phyloP scores from a whole-genome alignment of 2,113 vertebrate species.

The Emydura subglobosa region DNA sequence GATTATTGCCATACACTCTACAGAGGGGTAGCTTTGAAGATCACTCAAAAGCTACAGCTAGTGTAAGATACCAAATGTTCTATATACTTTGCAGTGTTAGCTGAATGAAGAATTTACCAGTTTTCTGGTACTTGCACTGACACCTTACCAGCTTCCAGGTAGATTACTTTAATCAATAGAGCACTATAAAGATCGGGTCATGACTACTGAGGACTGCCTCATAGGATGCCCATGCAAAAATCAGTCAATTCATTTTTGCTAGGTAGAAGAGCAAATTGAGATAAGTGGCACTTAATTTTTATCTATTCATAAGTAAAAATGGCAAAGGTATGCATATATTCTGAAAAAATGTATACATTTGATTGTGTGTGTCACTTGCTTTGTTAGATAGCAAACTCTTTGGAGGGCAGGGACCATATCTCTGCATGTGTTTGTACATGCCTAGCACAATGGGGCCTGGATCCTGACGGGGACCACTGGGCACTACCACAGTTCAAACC shows the following conservation, averaged over 20 bases:
- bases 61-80: not conserved
- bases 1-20: not conserved
- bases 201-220: not conserved
- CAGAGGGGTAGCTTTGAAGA: not conserved
- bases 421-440: not conserved
- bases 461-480: not conserved
- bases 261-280: not conserved
- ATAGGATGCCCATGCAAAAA: not conserved
- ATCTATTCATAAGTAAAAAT: not conserved
- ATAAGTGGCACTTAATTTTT: not conserved
- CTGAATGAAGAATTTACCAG: not conserved
- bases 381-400: not conserved
- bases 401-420: not conserved
- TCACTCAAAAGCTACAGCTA: not conserved
- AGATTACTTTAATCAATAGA: not conserved
- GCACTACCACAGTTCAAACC: not conserved
- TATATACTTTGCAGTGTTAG: not conserved
- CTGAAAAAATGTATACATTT: accelerated
- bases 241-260: not conserved
- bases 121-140: not conserved
- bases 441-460: not conserved
- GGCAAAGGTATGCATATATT: not conserved
- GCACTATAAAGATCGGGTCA: not conserved
- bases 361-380: not conserved
- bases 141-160: not conserved